phyloP scores from a whole-genome alignment of 2,113 vertebrate species.

The Salvelinus fontinalis region DNA sequence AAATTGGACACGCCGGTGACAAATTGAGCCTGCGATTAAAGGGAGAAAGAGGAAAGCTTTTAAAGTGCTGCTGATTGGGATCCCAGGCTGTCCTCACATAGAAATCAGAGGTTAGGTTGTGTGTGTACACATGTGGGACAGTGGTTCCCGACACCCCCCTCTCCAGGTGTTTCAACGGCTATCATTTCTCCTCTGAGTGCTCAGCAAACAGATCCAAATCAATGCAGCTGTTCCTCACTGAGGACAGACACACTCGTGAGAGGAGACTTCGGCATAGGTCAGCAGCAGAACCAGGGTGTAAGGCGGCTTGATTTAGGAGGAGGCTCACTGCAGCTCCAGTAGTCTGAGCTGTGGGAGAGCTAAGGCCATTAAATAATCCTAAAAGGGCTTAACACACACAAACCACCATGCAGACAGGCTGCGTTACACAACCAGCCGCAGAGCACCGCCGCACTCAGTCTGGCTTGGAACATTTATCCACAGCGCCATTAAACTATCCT shows the following conservation, averaged over 20 bases:
- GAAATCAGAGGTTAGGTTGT: conserved; percentile 25
- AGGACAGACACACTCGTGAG: neutral
- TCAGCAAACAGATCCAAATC: conserved; percentile 67
- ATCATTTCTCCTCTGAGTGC: conserved; percentile 67
- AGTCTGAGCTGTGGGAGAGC: conserved; percentile 51
- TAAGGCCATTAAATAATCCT: conserved; percentile 67
- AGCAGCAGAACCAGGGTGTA: conserved; percentile 26
- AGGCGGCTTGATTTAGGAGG: conserved; percentile 15
- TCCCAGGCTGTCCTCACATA: conserved; percentile 59
- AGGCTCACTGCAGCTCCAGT: conserved; percentile 51
- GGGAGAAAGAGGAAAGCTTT: conserved; percentile 69
- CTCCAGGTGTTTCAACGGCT: conserved; percentile 74
- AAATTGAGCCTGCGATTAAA: conserved; percentile 74
- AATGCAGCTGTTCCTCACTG: conserved; percentile 62
- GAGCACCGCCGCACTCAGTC: conserved; percentile 7
- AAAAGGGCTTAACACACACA: conserved; percentile 67
- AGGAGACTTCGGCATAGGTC: neutral
- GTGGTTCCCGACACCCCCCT: conserved; percentile 53
- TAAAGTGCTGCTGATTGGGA: conserved; percentile 72
- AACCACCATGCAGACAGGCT: conserved; percentile 38
- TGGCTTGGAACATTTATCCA: conserved; percentile 57
- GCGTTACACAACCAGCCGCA: conserved; percentile 41
- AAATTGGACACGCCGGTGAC: conserved; percentile 78
- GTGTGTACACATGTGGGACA: conserved; percentile 37
- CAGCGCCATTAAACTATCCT: conserved; percentile 55